Conservation (phyloP, 2,113 vertebrate genomes). For the Diadophis punctatus region DNA sequence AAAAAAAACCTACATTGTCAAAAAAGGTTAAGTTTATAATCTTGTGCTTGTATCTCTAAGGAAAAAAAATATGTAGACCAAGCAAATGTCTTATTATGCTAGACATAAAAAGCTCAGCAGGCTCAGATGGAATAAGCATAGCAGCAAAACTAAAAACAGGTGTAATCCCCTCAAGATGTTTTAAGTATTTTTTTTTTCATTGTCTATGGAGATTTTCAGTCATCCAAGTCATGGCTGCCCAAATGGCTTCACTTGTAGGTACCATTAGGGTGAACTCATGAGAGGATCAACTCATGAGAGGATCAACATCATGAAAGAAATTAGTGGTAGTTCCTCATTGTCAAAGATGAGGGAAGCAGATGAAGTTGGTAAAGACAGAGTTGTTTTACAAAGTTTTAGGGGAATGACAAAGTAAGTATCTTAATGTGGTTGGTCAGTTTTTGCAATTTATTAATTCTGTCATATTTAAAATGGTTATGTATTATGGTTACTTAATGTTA, state of each 20-base stretch:
- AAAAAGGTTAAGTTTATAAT: background rate
- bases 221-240: no score
- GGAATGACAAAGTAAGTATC: background rate
- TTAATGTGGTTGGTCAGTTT: background rate
- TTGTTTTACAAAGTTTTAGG: no score
- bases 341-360: no score
- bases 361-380: no score
- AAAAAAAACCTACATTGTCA: background rate
- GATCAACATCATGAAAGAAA: no score
- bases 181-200: background rate
- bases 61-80: background rate
- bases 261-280: no score
- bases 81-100: background rate
- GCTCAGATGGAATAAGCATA: background rate
- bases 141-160: background rate
- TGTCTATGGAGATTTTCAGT: background rate
- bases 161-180: background rate
- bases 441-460: background rate
- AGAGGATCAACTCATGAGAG: no score
- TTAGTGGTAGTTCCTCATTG: no score
- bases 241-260: no score
- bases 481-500: background rate
- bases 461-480: background rate
- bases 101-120: background rate
- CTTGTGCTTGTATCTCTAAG: background rate